Percentiles rank a stretch among this genome's conserved stretches.
Evolutionary conservation across 2,797 vertebrate genomes (phyloP).

Genomic region (Cryptoblepharus egeriae): DNA sequence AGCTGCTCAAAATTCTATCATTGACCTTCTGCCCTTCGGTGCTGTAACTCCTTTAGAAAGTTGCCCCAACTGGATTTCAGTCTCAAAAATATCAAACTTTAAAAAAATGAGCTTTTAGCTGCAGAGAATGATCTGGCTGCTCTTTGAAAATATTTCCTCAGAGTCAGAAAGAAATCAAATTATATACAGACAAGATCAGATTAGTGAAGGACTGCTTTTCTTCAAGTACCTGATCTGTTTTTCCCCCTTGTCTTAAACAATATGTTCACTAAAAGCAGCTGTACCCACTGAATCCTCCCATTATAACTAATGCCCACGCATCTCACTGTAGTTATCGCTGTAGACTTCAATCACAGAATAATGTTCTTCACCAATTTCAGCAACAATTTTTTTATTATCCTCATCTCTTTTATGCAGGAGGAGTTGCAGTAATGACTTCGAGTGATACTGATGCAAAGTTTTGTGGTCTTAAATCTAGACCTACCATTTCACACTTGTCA

Average conservation of each 20-base stretch:
- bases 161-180: constrained; percentile 65
- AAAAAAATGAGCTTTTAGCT: constrained; percentile 53
- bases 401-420: constrained; percentile 39
- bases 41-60: constrained; percentile 1
- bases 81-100: constrained; percentile 51
- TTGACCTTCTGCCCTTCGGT: background rate
- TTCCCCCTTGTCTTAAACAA: constrained; percentile 17
- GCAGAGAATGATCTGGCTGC: constrained; percentile 54
- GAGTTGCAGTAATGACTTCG: constrained; percentile 34
- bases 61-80: constrained; percentile 43
- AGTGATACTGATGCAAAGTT: constrained; percentile 24
- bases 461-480: constrained; percentile 20
- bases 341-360: constrained; percentile 27
- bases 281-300: background rate
- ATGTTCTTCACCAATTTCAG: constrained; percentile 40
- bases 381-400: constrained; percentile 47
- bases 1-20: background rate
- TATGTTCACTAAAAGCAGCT: constrained; percentile 31
- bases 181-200: constrained; percentile 56
- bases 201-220: constrained; percentile 57
- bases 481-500: background rate
- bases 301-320: constrained; percentile 17
- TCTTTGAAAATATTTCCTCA: constrained; percentile 54
- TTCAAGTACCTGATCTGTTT: constrained; percentile 59
- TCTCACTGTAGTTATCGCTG: background rate